phyloP scores from a whole-genome alignment of 2,888 invertebrate species.

The Polydrusus pterygomalis region DNA sequence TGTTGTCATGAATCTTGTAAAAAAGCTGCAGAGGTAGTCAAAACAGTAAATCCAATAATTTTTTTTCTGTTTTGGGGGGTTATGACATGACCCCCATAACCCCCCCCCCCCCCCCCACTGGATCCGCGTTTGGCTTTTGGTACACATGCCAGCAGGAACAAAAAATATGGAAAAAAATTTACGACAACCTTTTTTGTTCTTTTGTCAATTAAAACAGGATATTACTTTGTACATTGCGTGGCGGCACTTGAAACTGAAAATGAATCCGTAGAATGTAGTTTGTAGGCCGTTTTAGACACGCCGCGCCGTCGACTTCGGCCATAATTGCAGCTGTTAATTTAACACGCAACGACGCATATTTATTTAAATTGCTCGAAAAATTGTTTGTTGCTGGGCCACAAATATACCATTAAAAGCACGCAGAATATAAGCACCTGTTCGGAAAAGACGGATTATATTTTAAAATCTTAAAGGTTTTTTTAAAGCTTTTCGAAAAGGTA shows the following conservation, averaged over 20 bases:
- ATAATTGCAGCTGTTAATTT: slow-evolving; percentile 28
- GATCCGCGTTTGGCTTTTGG: too few relatives aligned
- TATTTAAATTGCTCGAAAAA: slow-evolving; percentile 31
- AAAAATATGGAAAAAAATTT: too few relatives aligned
- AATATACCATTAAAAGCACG: slow-evolving; percentile 41
- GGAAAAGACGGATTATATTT: slow-evolving; percentile 16
- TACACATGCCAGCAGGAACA: too few relatives aligned
- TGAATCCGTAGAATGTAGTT: slow-evolving; percentile 19
- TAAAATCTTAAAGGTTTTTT: slow-evolving; percentile 8
- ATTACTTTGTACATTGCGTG: slow-evolving; percentile 11
- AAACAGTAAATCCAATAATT: too few relatives aligned
- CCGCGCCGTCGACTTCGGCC: slow-evolving; percentile 7
- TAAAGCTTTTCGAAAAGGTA: neutral
- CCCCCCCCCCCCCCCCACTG: too few relatives aligned
- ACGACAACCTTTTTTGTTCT: too few relatives aligned
- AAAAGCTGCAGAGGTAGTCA: too few relatives aligned
- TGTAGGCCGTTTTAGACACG: slow-evolving; percentile 10
- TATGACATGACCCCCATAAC: too few relatives aligned
- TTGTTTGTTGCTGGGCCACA: slow-evolving; percentile 15
- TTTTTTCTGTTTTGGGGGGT: too few relatives aligned
- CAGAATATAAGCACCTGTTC: slow-evolving; percentile 33
- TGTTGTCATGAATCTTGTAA: too few relatives aligned
- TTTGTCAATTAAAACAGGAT: neutral
- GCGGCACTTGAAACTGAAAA: slow-evolving; percentile 8
- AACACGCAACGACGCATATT: slow-evolving; percentile 28